Percentiles rank a stretch among this genome's conserved stretches.
These are phyloP conservation scores for Rhamphomyia laevipes DNA, from an alignment of 2,888 invertebrate species.

Conservation along the genomic window DNA sequence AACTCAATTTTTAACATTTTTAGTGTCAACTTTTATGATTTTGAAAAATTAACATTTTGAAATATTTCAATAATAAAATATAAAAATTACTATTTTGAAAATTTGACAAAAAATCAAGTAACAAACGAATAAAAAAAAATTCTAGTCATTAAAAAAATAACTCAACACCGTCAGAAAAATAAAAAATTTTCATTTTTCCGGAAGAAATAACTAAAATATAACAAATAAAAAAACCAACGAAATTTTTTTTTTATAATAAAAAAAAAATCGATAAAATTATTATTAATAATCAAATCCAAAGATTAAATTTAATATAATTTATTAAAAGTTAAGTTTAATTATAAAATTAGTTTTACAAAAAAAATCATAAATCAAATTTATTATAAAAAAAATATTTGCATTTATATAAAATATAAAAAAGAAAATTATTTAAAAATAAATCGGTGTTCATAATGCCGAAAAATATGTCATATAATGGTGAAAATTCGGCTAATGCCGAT, in stretches of 20 bases:
- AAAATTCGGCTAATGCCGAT: conserved; percentile 42
- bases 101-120: too few relatives aligned
- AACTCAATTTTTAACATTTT: background rate
- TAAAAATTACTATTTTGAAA: too few relatives aligned
- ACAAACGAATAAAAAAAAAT: too few relatives aligned
- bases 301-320: too few relatives aligned
- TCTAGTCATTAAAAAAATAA: too few relatives aligned
- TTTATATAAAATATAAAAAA: background rate
- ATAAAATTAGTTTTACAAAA: background rate
- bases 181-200: conserved; percentile 9
- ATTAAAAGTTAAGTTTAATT: background rate
- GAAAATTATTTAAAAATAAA: background rate
- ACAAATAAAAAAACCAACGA: background rate
- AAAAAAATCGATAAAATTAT: background rate
- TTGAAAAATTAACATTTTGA: too few relatives aligned
- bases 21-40: background rate
- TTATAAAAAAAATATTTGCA: background rate
- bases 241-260: background rate
- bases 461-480: conserved; percentile 36
- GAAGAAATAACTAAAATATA: conserved; percentile 8
- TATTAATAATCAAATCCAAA: background rate
- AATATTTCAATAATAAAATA: too few relatives aligned
- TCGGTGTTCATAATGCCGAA: background rate
- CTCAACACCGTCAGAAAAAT: background rate
- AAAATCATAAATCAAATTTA: background rate